Conservation (phyloP, 2,797 vertebrate species). For the Enteromius paludinosus region DNA sequence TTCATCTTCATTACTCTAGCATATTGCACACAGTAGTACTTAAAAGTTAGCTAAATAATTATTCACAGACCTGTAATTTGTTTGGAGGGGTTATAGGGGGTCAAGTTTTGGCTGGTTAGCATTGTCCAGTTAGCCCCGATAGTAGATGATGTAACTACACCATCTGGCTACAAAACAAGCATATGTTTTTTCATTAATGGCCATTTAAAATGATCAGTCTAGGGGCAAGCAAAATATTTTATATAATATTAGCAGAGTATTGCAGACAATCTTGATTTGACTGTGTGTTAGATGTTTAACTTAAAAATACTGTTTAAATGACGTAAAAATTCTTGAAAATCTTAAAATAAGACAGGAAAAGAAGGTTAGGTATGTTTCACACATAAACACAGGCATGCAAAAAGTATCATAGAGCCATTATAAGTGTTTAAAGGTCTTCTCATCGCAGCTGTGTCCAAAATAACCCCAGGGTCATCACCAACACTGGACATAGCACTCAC, state of each 20-base stretch:
- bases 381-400: neutral
- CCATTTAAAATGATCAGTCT: neutral
- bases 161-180: neutral
- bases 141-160: conserved; percentile 21
- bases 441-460: conserved; percentile 33
- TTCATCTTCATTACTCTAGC: neutral
- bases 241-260: neutral
- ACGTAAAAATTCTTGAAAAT: no score
- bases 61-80: neutral
- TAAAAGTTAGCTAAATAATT: neutral
- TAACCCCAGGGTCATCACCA: conserved; percentile 45
- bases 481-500: conserved; percentile 3
- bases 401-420: conserved; percentile 20
- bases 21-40: neutral
- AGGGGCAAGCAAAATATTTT: neutral
- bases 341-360: neutral
- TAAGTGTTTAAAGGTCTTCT: conserved; percentile 35
- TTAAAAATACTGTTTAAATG: neutral
- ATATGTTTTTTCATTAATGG: neutral
- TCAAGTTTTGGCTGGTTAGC: neutral
- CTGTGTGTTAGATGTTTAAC: neutral
- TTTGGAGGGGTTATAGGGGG: neutral
- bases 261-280: neutral
- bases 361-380: neutral
- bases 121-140: neutral